Evolutionary conservation across 2,797 vertebrate genomes (phyloP).

Genomic region (Pseudocheirus occidentalis): DNA sequence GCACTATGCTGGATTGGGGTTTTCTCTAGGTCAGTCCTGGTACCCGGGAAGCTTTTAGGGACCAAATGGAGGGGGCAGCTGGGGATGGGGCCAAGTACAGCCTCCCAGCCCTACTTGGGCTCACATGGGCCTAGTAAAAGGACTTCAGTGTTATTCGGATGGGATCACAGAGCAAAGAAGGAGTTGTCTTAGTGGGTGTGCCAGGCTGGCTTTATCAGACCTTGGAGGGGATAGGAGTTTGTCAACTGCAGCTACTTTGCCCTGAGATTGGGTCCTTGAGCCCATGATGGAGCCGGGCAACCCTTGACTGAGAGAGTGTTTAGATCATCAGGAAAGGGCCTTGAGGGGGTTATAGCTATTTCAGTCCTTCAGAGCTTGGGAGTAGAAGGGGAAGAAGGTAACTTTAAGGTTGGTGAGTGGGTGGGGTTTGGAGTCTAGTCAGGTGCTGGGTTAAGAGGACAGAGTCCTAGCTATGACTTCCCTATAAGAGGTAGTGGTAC

Average conservation of each 20-base stretch:
- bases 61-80: background rate
- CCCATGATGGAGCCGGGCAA: background rate
- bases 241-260: background rate
- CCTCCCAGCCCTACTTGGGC: background rate
- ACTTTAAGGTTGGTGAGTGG: background rate
- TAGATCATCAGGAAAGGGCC: background rate
- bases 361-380: background rate
- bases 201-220: background rate
- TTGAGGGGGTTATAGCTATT: background rate
- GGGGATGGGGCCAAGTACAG: slow-evolving; percentile 6
- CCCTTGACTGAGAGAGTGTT: background rate
- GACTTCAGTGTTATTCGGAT: background rate
- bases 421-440: background rate
- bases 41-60: background rate
- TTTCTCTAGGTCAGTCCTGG: background rate
- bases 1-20: background rate
- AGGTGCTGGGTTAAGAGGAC: background rate
- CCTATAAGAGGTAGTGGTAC: background rate
- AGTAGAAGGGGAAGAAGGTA: background rate
- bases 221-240: background rate
- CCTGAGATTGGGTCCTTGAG: background rate
- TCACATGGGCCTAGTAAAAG: background rate
- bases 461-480: background rate
- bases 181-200: background rate
- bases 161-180: background rate